phyloP scores from a whole-genome alignment of 2,113 vertebrate genomes.

The Xiphophorus maculatus region DNA sequence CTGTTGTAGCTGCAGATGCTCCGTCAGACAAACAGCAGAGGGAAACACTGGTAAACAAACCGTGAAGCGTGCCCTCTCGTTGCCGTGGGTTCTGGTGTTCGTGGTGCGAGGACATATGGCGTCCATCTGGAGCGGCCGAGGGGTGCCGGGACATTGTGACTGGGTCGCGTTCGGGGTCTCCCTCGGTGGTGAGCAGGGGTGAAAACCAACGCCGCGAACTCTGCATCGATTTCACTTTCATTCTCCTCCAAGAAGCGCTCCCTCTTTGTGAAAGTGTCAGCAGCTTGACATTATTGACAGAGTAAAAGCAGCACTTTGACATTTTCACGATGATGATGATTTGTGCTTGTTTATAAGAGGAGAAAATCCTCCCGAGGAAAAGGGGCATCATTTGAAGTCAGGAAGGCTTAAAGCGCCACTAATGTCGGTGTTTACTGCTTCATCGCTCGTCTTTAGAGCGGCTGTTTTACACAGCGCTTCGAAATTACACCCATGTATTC shows the following conservation, averaged over 20 bases:
- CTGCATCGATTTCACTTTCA: slow-evolving; percentile 6
- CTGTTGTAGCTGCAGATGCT: slow-evolving; percentile 31
- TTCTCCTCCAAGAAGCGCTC: background rate
- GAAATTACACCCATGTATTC: background rate
- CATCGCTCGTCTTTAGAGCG: background rate
- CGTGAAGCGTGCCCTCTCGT: slow-evolving; percentile 26
- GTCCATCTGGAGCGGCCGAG: slow-evolving; percentile 71
- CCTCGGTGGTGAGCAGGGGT: background rate
- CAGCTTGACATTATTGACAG: slow-evolving; percentile 2
- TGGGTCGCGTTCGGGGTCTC: slow-evolving; percentile 48
- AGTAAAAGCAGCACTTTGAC: slow-evolving; percentile 18
- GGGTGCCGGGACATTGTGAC: slow-evolving; percentile 53
- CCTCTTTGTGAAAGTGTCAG: slow-evolving; percentile 13
- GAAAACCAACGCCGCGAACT: background rate
- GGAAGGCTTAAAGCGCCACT: background rate
- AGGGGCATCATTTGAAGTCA: background rate
- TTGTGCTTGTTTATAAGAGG: slow-evolving; percentile 21
- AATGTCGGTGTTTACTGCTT: background rate
- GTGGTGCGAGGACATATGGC: slow-evolving; percentile 68
- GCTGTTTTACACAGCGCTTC: background rate
- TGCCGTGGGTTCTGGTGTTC: slow-evolving; percentile 33
- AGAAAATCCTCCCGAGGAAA: slow-evolving; percentile 1
- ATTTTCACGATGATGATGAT: slow-evolving; percentile 16
- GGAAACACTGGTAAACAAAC: slow-evolving; percentile 35
- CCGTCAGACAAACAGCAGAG: slow-evolving; percentile 35